Percentiles rank a stretch among this genome's conserved stretches.
Evolutionary conservation across 2,797 vertebrate genomes (phyloP).

Genomic region (Hydrophis major): DNA sequence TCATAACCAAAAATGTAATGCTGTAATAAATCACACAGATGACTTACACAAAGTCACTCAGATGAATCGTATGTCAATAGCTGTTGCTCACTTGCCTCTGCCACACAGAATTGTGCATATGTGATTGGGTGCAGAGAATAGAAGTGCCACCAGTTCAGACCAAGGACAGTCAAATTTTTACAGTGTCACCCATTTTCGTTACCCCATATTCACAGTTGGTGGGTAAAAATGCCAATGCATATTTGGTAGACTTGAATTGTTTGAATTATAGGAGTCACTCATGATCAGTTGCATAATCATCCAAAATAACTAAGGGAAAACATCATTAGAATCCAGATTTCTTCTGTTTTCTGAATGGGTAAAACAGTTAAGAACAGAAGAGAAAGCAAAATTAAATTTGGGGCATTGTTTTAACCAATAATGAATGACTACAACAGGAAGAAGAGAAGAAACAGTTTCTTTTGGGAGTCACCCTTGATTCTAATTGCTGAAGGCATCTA

Average conservation of each 20-base stretch:
- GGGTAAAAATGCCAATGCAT: constrained; percentile 10
- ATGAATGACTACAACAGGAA: not conserved
- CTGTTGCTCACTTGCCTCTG: constrained; percentile 49
- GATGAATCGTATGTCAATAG: constrained; percentile 57
- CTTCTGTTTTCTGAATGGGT: not conserved
- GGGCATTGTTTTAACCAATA: not conserved
- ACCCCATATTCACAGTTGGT: not conserved
- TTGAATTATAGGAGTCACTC: constrained; percentile 3
- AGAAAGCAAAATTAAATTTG: not conserved
- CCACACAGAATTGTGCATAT: constrained; percentile 42
- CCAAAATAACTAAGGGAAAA: not conserved
- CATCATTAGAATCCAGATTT: not conserved
- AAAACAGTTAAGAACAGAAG: not conserved
- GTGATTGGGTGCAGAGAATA: not conserved
- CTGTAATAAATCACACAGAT: constrained; percentile 57
- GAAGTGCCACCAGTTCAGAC: not conserved
- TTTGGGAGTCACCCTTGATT: not conserved
- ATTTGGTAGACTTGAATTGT: constrained; percentile 30
- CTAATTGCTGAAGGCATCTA: not conserved
- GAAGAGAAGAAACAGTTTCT: not conserved
- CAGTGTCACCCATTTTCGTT: not conserved
- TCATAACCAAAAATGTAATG: constrained; percentile 46
- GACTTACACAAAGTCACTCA: constrained; percentile 62
- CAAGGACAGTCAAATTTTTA: constrained; percentile 37
- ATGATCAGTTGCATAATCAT: not conserved